Evolutionary conservation across 2,888 invertebrate species (phyloP).

Genomic region (Penaeus monodon): DNA sequence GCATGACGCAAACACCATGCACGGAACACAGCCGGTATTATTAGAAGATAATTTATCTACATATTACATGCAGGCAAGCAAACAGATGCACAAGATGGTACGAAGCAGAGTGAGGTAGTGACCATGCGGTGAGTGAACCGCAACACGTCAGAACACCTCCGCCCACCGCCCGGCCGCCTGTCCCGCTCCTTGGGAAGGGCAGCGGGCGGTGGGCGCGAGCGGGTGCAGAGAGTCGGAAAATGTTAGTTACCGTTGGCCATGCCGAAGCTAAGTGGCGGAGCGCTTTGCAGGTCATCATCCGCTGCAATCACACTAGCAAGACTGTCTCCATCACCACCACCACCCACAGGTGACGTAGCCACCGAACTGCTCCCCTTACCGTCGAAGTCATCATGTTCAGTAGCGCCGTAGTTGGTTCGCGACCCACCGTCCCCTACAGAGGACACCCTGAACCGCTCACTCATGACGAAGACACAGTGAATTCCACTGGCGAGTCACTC

Average conservation of each 20-base stretch:
- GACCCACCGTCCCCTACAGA: conserved; percentile 52
- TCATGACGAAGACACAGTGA: conserved; percentile 31
- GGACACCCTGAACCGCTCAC: conserved; percentile 54
- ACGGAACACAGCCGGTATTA: no score
- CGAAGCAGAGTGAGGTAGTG: no score
- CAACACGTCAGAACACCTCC: no score
- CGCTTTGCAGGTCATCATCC: conserved; percentile 15
- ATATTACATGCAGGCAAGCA: no score
- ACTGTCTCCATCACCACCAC: conserved; percentile 40
- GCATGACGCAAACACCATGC: no score
- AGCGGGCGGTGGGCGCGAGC: no score
- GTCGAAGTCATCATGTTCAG: conserved; percentile 45
- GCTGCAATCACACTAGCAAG: conserved; percentile 14
- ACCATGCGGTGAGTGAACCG: no score
- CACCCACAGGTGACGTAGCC: conserved; percentile 21
- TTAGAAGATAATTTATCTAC: no score
- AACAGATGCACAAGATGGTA: no score
- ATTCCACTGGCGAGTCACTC: conserved; percentile 32
- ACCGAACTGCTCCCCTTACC: conserved; percentile 34
- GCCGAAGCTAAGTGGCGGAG: conserved; percentile 46
- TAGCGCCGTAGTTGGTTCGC: conserved; percentile 50
- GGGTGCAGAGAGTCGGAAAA: neutral
- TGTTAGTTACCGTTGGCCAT: conserved; percentile 58
- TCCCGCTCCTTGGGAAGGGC: no score
- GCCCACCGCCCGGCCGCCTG: no score